Percentiles rank a stretch among this genome's conserved stretches.
These are phyloP conservation scores for Amyelois transitella DNA, from an alignment of 1,140 invertebrate species.

Conservation along the genomic window DNA sequence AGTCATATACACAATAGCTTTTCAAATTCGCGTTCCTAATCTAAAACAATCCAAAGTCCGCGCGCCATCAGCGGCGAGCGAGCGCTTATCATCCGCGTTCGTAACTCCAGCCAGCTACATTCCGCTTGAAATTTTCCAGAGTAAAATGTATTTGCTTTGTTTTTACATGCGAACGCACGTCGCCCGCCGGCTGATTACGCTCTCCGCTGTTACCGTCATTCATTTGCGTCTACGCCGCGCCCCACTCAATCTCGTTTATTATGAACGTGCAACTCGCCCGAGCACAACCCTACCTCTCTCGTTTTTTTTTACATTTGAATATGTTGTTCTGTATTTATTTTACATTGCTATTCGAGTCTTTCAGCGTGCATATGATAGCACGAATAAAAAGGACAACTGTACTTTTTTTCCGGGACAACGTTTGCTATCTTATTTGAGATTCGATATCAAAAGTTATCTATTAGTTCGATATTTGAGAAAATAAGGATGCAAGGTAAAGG, in stretches of 20 bases:
- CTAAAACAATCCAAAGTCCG: neutral
- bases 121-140: slow-evolving; percentile 29
- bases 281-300: slow-evolving; percentile 37
- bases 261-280: slow-evolving; percentile 52
- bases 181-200: slow-evolving; percentile 58
- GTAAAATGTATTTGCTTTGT: slow-evolving; percentile 50
- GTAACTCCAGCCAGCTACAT: slow-evolving; percentile 21
- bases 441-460: no score
- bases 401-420: neutral
- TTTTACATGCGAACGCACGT: slow-evolving; percentile 49
- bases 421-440: neutral
- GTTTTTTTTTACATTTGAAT: slow-evolving; percentile 49
- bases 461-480: no score
- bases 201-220: slow-evolving; percentile 54
- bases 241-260: slow-evolving; percentile 70
- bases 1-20: neutral
- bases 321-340: slow-evolving; percentile 48
- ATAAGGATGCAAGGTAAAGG: no score
- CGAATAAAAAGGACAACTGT: neutral
- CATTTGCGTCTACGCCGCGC: slow-evolving; percentile 58
- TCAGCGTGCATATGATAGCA: slow-evolving; percentile 8
- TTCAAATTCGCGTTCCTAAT: neutral
- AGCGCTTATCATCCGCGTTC: slow-evolving; percentile 7
- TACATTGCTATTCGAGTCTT: slow-evolving; percentile 44
- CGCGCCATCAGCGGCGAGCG: neutral